These are phyloP conservation scores for Conus ventricosus DNA, from an alignment of 1,140 invertebrate species.

Conservation along the genomic window DNA sequence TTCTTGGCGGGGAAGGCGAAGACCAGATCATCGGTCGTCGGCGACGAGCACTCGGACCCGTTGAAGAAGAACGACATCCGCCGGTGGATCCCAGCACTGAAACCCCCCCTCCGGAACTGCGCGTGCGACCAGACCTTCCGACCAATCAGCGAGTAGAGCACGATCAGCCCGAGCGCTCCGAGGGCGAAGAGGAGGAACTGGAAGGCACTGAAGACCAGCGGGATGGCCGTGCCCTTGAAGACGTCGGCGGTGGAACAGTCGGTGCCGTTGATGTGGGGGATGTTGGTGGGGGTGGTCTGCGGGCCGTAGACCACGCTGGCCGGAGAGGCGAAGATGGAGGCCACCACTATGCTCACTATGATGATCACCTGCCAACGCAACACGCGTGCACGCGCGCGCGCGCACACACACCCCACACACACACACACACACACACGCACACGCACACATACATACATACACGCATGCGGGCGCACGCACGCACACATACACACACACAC, in stretches of 20 bases:
- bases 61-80: conserved; percentile 25
- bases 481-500: no score
- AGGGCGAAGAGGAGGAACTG: conserved; percentile 40
- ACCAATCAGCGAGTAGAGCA: conserved; percentile 43
- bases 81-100: not conserved
- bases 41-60: conserved; percentile 31
- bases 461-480: no score
- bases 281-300: conserved; percentile 22
- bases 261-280: conserved; percentile 32
- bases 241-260: conserved; percentile 42
- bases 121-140: conserved; percentile 37
- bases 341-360: conserved; percentile 10
- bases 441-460: no score
- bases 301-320: conserved; percentile 36
- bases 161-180: conserved; percentile 31
- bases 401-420: no score
- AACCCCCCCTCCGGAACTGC: conserved; percentile 24
- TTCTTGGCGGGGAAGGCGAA: conserved; percentile 26
- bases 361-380: conserved; percentile 22
- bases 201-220: conserved; percentile 40
- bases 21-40: conserved; percentile 26
- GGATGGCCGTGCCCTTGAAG: conserved; percentile 32
- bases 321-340: conserved; percentile 32
- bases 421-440: no score
- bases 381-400: no score